These are phyloP conservation scores for Rhynchonema sp. DNA, from an alignment of 2,888 invertebrate species.

Conservation along the genomic window DNA sequence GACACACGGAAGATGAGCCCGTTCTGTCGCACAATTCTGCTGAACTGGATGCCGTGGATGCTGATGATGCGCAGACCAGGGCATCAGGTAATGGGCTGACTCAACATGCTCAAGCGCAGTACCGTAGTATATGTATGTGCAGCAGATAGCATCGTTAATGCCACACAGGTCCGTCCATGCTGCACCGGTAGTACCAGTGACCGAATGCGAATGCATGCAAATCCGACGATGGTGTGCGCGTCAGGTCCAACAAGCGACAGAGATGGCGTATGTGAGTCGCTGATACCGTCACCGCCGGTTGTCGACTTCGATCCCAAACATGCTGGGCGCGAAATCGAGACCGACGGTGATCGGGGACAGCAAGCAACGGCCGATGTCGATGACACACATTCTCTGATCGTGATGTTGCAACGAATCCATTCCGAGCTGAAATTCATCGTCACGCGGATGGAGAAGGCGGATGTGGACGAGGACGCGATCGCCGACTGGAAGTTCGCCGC, in stretches of 20 bases:
- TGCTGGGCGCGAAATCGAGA: background rate
- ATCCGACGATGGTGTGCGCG: no score
- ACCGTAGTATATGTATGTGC: no score
- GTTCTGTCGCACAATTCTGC: constrained; percentile 1
- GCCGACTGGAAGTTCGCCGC: constrained; percentile 18
- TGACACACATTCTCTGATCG: constrained; percentile 16
- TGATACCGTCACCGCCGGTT: no score
- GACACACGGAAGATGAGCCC: constrained; percentile 8
- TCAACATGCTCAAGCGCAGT: no score
- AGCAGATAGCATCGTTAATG: no score
- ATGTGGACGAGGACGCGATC: constrained; percentile 21
- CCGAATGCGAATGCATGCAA: no score
- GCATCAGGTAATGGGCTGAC: no score
- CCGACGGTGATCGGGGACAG: background rate
- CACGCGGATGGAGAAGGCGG: constrained; percentile 17
- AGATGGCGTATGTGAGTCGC: no score
- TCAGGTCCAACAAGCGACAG: no score
- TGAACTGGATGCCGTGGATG: constrained; percentile 10
- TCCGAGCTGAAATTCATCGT: constrained; percentile 13
- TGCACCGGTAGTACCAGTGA: background rate
- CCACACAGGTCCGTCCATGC: background rate
- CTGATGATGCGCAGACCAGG: constrained; percentile 9
- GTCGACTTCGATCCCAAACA: no score
- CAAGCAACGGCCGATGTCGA: constrained; percentile 11
- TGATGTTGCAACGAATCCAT: constrained; percentile 16